Evolutionary conservation across 92 coral and sea anemone species (phyloP), one percentile per base, ranked within the genome.

Genomic region (Muricea muricata): DNA sequence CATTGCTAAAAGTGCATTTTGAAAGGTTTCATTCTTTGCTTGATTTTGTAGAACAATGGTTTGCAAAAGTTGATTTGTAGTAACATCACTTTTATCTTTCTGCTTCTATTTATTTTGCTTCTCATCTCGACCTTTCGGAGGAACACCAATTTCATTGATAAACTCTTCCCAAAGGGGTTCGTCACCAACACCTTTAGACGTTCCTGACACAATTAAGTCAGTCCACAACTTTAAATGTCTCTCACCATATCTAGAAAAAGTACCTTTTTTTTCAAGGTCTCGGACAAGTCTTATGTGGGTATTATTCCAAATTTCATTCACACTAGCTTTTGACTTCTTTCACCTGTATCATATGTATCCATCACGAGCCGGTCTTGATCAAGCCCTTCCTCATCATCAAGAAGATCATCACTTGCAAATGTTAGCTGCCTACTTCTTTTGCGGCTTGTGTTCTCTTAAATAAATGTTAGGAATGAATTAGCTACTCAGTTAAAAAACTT

Each of bases 141-240:
- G 39, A 8, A 65, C 72, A 1, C 24, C 7, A 5, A 65, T 39
- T 1, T 25, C 13, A 33, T 83, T 91, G 60, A 87, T 65, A 72
- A 78, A 66, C 47, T 77, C 41, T 25, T 87, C 91, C 91, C 91
- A 87, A 14, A 87, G 58, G 18, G 93, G 91, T 50, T 90, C 93
- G 47, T 90, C 93, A 9, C 75, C 84, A 10, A 70, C 74, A 34
- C 87, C 93, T 21, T 65, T 41, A 18, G 58, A 31, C 18, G 71
- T 87, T 18, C 93, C 89, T 32, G 83, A 88, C 25, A 90, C 15
- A 39, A 87, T 90, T 50, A 37, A 30, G 47, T 90, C 90, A 10
- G 93, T 90, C 93, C 93, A 90, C 0, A 73, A 33, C 63, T 86
- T 90, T 0, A 90, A 63, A 66, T 90, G 91, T 46, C 87, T 90